These are phyloP conservation scores for Pterocles burchelli DNA, from an alignment of 2,113 vertebrate genomes.

Conservation along the genomic window DNA sequence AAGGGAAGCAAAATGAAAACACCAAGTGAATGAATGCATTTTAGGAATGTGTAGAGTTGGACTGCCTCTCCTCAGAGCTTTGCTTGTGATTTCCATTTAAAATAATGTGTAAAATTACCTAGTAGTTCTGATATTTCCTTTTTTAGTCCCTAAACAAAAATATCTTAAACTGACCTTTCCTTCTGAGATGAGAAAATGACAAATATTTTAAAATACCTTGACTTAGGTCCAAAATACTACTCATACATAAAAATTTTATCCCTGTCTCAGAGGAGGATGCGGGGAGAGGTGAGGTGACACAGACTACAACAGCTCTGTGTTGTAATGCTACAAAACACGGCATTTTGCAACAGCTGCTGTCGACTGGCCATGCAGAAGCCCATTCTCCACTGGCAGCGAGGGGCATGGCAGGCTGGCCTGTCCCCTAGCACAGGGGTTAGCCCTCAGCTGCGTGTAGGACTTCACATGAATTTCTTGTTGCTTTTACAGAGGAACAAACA, in stretches of 20 bases:
- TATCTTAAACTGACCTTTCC: background rate
- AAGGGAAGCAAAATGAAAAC: background rate
- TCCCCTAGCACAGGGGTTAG: background rate
- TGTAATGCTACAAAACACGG: background rate
- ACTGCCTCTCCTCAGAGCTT: background rate
- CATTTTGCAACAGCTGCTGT: background rate
- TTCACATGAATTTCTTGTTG: background rate
- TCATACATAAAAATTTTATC: background rate
- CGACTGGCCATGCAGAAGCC: background rate
- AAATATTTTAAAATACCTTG: background rate
- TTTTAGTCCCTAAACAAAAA: background rate
- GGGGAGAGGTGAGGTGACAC: rapidly evolving
- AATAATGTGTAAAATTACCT: background rate
- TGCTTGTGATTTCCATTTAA: background rate
- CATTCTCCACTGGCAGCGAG: background rate
- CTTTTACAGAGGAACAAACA: background rate
- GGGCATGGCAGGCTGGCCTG: background rate
- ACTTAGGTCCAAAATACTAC: background rate
- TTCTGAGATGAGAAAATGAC: background rate
- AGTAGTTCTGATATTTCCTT: background rate
- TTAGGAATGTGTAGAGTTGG: background rate
- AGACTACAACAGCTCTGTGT: background rate
- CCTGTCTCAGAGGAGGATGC: rapidly evolving
- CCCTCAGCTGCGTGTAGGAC: background rate
- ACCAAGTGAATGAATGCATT: background rate